Evolutionary conservation across 2,888 invertebrate genomes (phyloP).

Genomic region (Tiphia femorata): DNA sequence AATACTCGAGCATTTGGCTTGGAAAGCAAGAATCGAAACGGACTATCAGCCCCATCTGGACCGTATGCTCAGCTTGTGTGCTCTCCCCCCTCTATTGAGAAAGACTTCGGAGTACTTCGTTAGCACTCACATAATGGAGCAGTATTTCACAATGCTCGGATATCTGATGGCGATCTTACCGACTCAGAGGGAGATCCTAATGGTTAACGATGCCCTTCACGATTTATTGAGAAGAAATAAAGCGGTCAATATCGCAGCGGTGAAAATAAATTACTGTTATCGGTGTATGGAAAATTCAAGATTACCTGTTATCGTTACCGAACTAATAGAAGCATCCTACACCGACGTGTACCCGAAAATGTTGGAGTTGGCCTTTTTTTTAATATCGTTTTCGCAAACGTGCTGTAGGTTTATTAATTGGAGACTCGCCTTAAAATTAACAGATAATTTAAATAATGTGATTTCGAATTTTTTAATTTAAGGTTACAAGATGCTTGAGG

Average conservation of each 20-base stretch:
- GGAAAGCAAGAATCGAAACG: constrained; percentile 32
- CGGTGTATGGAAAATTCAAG: constrained; percentile 59
- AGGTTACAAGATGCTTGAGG: constrained; percentile 63
- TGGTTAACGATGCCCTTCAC: constrained; percentile 43
- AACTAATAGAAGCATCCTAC: constrained; percentile 56
- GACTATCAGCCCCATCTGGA: constrained; percentile 53
- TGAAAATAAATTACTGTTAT: constrained; percentile 42
- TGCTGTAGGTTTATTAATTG: constrained; percentile 63
- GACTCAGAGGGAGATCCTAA: constrained; percentile 28
- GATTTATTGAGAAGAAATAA: constrained; percentile 32
- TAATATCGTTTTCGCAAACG: constrained; percentile 51
- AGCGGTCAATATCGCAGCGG: constrained; percentile 13
- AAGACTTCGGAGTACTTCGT: constrained; percentile 55
- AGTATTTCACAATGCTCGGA: constrained; percentile 64
- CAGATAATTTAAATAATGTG: no score
- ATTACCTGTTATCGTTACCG: constrained; percentile 58
- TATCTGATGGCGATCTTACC: constrained; percentile 54
- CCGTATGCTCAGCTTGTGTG: constrained; percentile 57
- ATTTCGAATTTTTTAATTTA: constrained; percentile 7
- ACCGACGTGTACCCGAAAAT: constrained; percentile 54
- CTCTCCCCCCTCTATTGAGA: constrained; percentile 55
- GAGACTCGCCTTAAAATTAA: background rate
- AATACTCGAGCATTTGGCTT: constrained; percentile 59
- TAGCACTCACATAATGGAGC: constrained; percentile 48
- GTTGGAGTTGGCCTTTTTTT: constrained; percentile 53